phyloP scores from a whole-genome alignment of 2,113 vertebrate species.

The Rissa tridactyla region DNA sequence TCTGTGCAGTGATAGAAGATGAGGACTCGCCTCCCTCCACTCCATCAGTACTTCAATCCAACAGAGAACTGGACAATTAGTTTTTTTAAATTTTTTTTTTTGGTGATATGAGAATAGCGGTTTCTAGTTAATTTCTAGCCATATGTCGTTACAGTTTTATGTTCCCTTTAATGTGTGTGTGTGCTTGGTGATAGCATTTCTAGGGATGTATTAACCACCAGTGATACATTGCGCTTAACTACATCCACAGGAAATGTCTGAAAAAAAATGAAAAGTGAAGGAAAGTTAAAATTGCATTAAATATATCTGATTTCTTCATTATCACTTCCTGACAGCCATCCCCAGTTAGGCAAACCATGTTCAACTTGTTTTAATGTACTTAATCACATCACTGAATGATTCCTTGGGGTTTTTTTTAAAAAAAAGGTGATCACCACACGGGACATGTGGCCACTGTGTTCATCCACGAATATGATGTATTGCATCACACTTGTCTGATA shows the following conservation, averaged over 20 bases:
- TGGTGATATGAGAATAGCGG: background rate
- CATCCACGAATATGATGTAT: background rate
- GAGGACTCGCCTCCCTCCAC: background rate
- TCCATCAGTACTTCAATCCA: background rate
- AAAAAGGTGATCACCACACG: background rate
- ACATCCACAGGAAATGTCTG: background rate
- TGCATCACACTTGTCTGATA: background rate
- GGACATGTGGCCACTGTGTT: background rate
- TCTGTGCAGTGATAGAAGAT: background rate
- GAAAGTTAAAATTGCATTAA: background rate
- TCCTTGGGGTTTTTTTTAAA: background rate
- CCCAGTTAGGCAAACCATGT: background rate
- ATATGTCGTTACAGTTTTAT: background rate
- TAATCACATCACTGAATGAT: background rate
- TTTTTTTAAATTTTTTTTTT: no score
- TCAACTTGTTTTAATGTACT: background rate
- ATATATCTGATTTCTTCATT: background rate
- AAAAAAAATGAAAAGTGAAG: background rate
- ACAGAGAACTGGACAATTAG: background rate
- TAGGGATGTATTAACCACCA: background rate
- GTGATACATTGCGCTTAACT: background rate
- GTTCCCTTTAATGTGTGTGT: background rate
- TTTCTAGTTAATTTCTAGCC: background rate
- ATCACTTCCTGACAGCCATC: background rate
- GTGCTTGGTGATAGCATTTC: background rate